These are phyloP conservation scores for Acleris emargana DNA, from an alignment of 2,888 invertebrate genomes.

Conservation along the genomic window DNA sequence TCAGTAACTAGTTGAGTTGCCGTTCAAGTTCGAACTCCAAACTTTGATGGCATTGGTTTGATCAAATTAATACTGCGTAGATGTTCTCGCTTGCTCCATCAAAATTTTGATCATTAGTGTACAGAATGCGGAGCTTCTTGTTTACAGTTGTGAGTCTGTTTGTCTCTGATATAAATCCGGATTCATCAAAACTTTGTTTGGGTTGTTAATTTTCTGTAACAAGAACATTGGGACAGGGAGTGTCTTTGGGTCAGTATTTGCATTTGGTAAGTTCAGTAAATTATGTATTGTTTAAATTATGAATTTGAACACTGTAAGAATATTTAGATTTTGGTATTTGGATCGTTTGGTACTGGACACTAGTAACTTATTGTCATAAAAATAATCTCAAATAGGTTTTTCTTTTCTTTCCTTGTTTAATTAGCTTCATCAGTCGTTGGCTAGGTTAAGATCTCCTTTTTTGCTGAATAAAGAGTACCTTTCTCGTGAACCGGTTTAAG, in stretches of 20 bases:
- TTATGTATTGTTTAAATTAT: too few relatives aligned
- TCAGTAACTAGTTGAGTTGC: constrained; percentile 15
- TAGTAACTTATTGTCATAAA: too few relatives aligned
- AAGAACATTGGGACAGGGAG: background rate
- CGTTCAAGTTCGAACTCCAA: constrained; percentile 45
- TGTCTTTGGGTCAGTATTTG: constrained; percentile 21
- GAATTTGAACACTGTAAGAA: too few relatives aligned
- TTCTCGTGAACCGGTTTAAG: too few relatives aligned
- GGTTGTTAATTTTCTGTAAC: constrained; percentile 22
- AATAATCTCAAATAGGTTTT: too few relatives aligned
- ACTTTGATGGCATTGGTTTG: constrained; percentile 60
- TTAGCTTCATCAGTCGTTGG: too few relatives aligned
- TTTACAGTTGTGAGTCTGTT: constrained; percentile 46
- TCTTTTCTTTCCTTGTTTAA: too few relatives aligned
- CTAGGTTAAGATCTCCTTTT: too few relatives aligned
- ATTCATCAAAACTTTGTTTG: constrained; percentile 30
- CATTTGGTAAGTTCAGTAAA: background rate
- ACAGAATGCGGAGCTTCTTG: constrained; percentile 42
- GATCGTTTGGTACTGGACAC: too few relatives aligned
- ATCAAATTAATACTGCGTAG: constrained; percentile 63
- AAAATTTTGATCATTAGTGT: constrained; percentile 63
- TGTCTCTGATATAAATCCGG: constrained; percentile 31
- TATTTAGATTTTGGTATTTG: too few relatives aligned
- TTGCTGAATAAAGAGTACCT: too few relatives aligned
- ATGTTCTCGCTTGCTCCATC: constrained; percentile 49